Evolutionary conservation across 2,113 vertebrate genomes (phyloP), one percentile per base, ranked within the genome.

Genomic region (Dascyllus trimaculatus): DNA sequence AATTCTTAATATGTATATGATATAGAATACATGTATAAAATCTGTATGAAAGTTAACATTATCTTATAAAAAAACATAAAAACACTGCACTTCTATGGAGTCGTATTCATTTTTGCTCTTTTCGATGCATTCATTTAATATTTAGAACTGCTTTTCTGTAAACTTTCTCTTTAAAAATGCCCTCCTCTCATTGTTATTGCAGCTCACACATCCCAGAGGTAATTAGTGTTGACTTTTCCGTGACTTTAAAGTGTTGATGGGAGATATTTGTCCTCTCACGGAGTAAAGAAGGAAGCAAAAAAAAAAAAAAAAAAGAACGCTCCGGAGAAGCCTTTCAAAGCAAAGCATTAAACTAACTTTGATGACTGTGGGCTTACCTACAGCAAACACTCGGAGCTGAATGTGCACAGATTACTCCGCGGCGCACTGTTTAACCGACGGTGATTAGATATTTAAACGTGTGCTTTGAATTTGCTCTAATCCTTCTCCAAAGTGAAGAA

Each of bases 221-320:
- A 49, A 59, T 19, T 25, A 43, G 22, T 22, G 53, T 69, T 51
- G 61, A 81, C 54, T 57, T 52, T 60, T 66, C 64, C 0, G 38
- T 71, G 63, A 26, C 71, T 58, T 60, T 52, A 6, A 53, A 77
- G 4, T 56, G 53, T 75, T 53, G 45, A 69, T n/a, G 26, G 6
- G 26, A 72, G 49, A 67, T 62, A 21, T 68, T 71, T 13, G 17
- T 63, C n/a, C 9, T 57, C 51, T 66, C 24, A 3, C 11, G 4
- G 10, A 65, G 43, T 29, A 26, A 57, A 61, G 63, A 78, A n/a
- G n/a, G n/a, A n/a, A n/a, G n/a, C n/a, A n/a, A n/a, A n/a, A 58
- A 3, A 17, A 35, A 35, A 35, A 35, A 35, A 35, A 7, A 35
- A 35, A 35, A 35, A 35, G 9, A 29, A 5, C 26, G n/a, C 61